Percentiles rank a stretch among this genome's conserved stretches.
These are phyloP conservation scores for Malacoctenus gilli DNA, from an alignment of 2,797 vertebrate genomes.

Conservation along the genomic window DNA sequence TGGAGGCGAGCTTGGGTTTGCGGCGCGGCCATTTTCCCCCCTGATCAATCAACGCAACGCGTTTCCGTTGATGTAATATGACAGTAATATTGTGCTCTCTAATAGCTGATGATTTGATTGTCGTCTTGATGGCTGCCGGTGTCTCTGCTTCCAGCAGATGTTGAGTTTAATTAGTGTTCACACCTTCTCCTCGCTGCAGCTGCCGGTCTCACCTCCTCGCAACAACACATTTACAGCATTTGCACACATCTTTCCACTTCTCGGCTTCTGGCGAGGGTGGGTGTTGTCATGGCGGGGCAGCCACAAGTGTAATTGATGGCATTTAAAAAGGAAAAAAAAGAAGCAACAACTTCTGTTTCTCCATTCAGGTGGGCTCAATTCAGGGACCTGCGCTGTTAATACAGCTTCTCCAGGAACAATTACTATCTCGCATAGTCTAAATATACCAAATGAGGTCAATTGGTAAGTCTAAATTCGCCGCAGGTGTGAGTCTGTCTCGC, in stretches of 20 bases:
- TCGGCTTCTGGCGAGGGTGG: background rate
- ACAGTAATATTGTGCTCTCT: constrained; percentile 54
- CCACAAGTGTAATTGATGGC: constrained; percentile 6
- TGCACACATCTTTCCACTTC: constrained; percentile 19
- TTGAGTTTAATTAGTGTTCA: constrained; percentile 79
- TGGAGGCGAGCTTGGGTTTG: constrained; percentile 4
- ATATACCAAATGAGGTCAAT: too few relatives aligned
- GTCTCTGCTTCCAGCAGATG: constrained; percentile 66
- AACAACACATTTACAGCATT: constrained; percentile 40
- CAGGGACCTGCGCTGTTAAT: background rate
- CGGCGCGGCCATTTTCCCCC: constrained; percentile 6
- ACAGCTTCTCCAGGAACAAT: too few relatives aligned
- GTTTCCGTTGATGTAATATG: constrained; percentile 38
- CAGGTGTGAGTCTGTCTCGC: too few relatives aligned
- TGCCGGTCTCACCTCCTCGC: constrained; percentile 39
- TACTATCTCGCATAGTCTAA: too few relatives aligned
- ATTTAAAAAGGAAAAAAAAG: too few relatives aligned
- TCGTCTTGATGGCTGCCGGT: constrained; percentile 44
- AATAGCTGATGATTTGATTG: constrained; percentile 57
- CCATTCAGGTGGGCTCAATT: background rate
- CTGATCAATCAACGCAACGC: constrained; percentile 30
- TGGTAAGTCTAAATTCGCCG: too few relatives aligned
- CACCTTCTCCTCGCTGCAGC: constrained; percentile 61
- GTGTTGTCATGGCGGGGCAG: too few relatives aligned
- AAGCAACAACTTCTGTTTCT: background rate